Percentiles rank a stretch among this genome's conserved stretches.
Conservation (phyloP, 2,888 invertebrate species). For the Vanessa cardui region DNA sequence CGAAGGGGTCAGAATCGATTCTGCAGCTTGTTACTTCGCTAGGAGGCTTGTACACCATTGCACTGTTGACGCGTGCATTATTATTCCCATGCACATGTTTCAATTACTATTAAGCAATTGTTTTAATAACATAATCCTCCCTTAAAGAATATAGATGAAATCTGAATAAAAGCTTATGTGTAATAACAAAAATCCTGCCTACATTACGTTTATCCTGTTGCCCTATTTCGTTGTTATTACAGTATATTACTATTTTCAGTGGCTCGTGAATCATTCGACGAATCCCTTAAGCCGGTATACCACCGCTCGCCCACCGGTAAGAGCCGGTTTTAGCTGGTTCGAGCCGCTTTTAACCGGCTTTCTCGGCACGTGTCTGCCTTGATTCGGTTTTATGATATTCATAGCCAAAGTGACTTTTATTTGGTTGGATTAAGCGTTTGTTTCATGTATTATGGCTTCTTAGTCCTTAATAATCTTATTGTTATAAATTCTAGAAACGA, state of each 20-base stretch:
- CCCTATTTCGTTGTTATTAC: conserved; percentile 29
- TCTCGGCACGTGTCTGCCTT: conserved; percentile 10
- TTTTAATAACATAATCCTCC: too few species aligned
- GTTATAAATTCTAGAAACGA: too few species aligned
- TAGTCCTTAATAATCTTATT: too few species aligned
- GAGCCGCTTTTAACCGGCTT: conserved; percentile 38
- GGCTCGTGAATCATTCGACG: conserved; percentile 33
- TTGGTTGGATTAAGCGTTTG: neutral
- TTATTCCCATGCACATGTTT: too few species aligned
- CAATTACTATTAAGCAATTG: too few species aligned
- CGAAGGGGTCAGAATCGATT: too few species aligned
- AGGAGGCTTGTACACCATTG: too few species aligned
- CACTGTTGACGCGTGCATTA: too few species aligned
- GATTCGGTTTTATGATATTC: conserved; percentile 51
- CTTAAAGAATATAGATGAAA: neutral
- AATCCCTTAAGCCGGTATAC: conserved; percentile 39
- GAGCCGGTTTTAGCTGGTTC: conserved; percentile 33
- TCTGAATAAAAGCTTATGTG: conserved; percentile 3
- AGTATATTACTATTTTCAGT: conserved; percentile 33
- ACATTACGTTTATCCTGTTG: conserved; percentile 22
- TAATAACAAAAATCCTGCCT: conserved; percentile 18
- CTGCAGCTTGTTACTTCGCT: too few species aligned
- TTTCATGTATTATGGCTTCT: neutral
- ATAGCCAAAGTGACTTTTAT: conserved; percentile 8
- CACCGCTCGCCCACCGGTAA: conserved; percentile 22